These are phyloP conservation scores for Sebastes baramenuke DNA, from an alignment of 2,797 vertebrate species.

Conservation along the genomic window DNA sequence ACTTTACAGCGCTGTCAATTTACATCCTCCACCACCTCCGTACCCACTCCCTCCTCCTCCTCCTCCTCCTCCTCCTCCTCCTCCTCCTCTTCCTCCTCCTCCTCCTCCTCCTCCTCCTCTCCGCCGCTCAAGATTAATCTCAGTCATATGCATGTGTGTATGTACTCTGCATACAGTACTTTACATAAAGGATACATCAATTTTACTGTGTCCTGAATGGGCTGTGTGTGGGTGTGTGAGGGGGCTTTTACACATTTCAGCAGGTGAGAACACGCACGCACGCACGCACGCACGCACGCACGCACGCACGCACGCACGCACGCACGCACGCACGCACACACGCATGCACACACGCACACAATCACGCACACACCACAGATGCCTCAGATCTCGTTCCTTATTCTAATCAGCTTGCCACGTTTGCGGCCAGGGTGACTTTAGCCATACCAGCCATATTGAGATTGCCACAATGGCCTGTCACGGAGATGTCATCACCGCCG, in stretches of 20 bases:
- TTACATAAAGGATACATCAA: conserved; percentile 84
- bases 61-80: background rate
- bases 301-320: background rate
- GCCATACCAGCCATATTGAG: conserved; percentile 70
- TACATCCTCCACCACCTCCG: conserved; percentile 66
- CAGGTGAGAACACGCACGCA: conserved; percentile 21
- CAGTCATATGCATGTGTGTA: conserved; percentile 80
- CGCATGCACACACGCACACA: background rate
- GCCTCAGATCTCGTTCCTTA: conserved; percentile 44
- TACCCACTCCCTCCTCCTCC: conserved; percentile 36
- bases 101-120: conserved; percentile 39
- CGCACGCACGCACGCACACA: background rate
- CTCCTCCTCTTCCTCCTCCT: conserved; percentile 34
- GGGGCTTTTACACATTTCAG: conserved; percentile 65
- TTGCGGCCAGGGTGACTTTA: conserved; percentile 79
- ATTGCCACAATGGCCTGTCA: conserved; percentile 71
- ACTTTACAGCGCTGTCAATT: conserved; percentile 80
- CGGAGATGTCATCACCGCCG: conserved; percentile 48
- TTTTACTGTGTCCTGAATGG: conserved; percentile 73
- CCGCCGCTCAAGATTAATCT: conserved; percentile 78
- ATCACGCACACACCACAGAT: background rate
- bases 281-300: background rate
- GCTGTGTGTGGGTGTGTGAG: conserved; percentile 23
- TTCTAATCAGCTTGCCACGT: conserved; percentile 75
- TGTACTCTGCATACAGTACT: conserved; percentile 81